A percentile compares a stretch with the other conserved stretches of the same genome.
These are phyloP conservation scores for Chaetogeoica ovagalla DNA, from an alignment of 2,888 invertebrate species.

Conservation along the genomic window DNA sequence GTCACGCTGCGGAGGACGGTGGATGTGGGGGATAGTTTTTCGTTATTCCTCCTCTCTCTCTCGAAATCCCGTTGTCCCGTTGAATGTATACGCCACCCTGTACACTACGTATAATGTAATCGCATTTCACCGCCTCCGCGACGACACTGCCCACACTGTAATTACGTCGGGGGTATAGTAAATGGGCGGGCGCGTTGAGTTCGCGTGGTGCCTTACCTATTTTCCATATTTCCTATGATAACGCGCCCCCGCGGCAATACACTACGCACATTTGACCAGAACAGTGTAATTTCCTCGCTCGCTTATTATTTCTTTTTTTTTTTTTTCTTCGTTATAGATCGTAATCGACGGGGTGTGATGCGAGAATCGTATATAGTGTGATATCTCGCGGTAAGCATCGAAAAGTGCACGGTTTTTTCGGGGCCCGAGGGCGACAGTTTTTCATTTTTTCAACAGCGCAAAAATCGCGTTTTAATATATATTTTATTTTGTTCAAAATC, in stretches of 20 bases:
- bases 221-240: constrained; percentile 40
- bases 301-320: background rate
- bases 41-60: no score
- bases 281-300: constrained; percentile 2
- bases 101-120: background rate
- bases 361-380: background rate
- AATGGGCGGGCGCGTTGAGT: background rate
- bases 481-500: no score
- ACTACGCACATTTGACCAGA: constrained; percentile 8
- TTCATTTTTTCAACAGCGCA: no score
- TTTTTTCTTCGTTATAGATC: background rate
- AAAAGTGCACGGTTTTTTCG: no score
- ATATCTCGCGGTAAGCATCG: background rate
- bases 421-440: no score
- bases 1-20: no score
- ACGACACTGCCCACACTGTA: constrained; percentile 24
- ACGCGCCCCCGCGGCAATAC: background rate
- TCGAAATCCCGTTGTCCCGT: no score
- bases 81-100: background rate
- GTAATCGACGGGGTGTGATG: constrained; percentile 8
- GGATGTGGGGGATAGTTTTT: no score
- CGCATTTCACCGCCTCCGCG: background rate
- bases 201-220: constrained; percentile 38
- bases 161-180: constrained; percentile 5
- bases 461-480: no score